phyloP scores from a whole-genome alignment of 2,113 vertebrate genomes.

The Charina bottae region DNA sequence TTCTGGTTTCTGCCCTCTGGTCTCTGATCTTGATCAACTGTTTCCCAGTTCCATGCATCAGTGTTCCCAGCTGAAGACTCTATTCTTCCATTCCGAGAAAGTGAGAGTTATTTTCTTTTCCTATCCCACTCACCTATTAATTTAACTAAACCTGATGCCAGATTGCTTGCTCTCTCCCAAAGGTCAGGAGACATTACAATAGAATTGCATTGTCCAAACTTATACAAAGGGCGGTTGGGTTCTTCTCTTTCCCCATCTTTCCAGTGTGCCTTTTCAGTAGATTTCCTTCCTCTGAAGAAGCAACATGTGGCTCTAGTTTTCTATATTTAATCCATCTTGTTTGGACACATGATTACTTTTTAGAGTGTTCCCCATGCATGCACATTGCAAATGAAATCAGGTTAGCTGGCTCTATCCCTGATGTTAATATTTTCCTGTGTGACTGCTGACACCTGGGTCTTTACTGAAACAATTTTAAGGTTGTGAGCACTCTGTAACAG shows the following conservation, averaged over 20 bases:
- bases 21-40: background rate
- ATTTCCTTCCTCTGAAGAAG: background rate
- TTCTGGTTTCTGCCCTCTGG: background rate
- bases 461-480: background rate
- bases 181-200: background rate
- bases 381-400: background rate
- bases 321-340: background rate
- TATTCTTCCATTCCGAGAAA: background rate
- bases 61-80: background rate
- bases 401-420: background rate
- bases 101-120: background rate
- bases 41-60: background rate
- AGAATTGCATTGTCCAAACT: background rate
- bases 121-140: background rate
- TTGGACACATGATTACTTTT: background rate
- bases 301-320: background rate
- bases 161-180: background rate
- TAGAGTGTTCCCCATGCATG: background rate
- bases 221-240: slow-evolving; percentile 27
- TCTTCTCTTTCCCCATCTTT: background rate
- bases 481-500: background rate
- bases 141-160: background rate
- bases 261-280: background rate
- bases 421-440: background rate
- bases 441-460: background rate